Conservation (phyloP, 2,797 vertebrate genomes). For the Anguilla pacifica region DNA sequence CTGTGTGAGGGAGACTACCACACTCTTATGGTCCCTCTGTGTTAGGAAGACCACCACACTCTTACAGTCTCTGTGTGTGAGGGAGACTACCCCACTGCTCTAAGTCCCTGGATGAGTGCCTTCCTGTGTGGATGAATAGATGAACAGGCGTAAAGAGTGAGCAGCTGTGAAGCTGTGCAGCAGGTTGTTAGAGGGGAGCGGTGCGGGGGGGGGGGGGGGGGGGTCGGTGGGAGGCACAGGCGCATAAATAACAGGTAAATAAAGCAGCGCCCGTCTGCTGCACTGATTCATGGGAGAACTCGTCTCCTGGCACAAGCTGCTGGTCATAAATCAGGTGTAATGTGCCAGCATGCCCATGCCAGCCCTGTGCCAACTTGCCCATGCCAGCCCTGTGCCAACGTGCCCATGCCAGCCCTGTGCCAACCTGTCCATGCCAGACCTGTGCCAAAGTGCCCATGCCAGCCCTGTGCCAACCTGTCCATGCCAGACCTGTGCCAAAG, state of each 20-base stretch:
- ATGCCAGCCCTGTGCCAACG: conserved; percentile 40
- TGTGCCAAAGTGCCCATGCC: too few species aligned
- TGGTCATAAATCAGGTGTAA: conserved; percentile 65
- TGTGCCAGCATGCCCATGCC: conserved; percentile 43
- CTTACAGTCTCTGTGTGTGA: too few species aligned
- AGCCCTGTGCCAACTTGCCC: too few species aligned
- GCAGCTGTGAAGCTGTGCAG: not conserved
- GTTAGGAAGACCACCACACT: too few species aligned
- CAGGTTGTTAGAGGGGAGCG: not conserved
- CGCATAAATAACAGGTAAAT: not conserved
- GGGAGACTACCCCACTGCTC: too few species aligned
- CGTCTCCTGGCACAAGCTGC: conserved; percentile 57
- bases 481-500: conserved; percentile 40
- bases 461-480: too few species aligned
- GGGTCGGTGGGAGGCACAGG: too few species aligned
- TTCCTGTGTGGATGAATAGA: not conserved
- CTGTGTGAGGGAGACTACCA: too few species aligned
- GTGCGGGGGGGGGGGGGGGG: not conserved
- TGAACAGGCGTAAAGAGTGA: not conserved
- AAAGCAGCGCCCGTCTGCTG: conserved; percentile 57
- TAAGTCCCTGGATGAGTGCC: not conserved
- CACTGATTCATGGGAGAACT: conserved; percentile 71
- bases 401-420: conserved; percentile 33
- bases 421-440: not conserved
- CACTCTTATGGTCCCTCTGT: too few species aligned